Base-by-base conservation (phyloP, 2,113 vertebrate genomes). In the Excalfactoria chinensis region DNA sequence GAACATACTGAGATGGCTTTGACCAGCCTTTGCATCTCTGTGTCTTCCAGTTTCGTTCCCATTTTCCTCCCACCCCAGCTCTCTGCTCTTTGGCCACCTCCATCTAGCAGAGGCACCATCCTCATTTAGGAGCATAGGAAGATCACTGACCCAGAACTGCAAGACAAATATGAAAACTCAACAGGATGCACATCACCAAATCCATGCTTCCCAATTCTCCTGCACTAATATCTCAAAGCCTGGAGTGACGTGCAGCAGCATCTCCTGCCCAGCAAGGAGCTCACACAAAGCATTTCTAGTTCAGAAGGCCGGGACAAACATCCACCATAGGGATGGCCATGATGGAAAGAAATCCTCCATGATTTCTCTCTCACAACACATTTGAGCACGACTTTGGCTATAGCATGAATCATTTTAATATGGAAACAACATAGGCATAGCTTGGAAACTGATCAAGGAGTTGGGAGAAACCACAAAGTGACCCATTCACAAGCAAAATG, bases 401-500 rank as follows among this genome's bases (percentile, higher is more conserved):
- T 17, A 53, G 26, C 30, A 43, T 0, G 41, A 81, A 51, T 22
- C 15, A 4, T 41, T 82, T 56, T 18, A 76, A 48, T 16, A 34
- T 20, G 3, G 55, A n/a, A 92, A 8, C 4, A 11, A 49, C 17
- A 3, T 6, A 1, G 32, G 49, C 0, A 35, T 51, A 8, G n/a
- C 60, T 12, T 84, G 63, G 79, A 86, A 88, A 35, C 2, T 4
- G 40, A 35, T 32, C 28, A 30, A 49, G 76, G 68, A 4, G 25
- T 55, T 95, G 79, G 64, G 71, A 60, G 56, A 73, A 83, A 75
- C 67, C 88, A 85, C 75, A 79, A 59, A 70, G 92, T 76, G 60
- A 92, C 90, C 88, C 71, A 3, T 71, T 84, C 88, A 35, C 32
- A 18, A 5, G 80, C 88, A 91, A 89, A 83, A 81, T 40, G 75